Evolutionary conservation across 2,113 vertebrate genomes (phyloP).

Genomic region (Haliaeetus leucogaster): DNA sequence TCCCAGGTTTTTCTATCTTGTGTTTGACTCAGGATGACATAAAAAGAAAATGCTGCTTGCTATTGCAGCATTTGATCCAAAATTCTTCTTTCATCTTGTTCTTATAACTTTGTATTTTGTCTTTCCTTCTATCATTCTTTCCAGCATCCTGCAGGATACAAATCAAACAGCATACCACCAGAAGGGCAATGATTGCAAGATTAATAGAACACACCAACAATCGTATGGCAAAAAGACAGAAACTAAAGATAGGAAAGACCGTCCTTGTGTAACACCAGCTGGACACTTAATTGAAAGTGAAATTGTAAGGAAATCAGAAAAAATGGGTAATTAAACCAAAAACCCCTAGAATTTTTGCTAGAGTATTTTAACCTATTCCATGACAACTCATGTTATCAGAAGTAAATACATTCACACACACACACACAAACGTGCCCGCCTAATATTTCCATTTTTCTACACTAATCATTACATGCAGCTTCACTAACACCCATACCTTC

Average conservation of each 20-base stretch:
- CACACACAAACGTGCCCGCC: background rate
- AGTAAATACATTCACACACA: background rate
- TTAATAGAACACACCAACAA: background rate
- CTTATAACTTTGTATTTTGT: background rate
- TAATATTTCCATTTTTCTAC: background rate
- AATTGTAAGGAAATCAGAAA: background rate
- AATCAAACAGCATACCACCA: background rate
- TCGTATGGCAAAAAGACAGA: background rate
- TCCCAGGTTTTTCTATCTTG: constrained; percentile 14
- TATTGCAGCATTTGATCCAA: constrained; percentile 15
- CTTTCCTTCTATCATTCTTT: background rate
- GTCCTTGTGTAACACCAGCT: background rate
- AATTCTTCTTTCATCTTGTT: constrained; percentile 28
- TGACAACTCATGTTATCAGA: background rate
- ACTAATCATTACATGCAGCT: background rate
- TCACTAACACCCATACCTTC: background rate
- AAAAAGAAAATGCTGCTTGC: constrained; percentile 27
- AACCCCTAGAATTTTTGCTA: background rate
- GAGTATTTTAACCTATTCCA: background rate
- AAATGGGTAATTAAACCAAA: background rate
- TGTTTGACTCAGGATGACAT: constrained; percentile 12
- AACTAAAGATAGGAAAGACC: background rate
- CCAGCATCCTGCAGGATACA: background rate
- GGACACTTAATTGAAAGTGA: background rate
- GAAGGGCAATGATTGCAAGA: background rate